Percentiles rank a stretch among this genome's conserved stretches.
phyloP scores from a whole-genome alignment of 2,888 invertebrate species.

The Sipha maydis region DNA sequence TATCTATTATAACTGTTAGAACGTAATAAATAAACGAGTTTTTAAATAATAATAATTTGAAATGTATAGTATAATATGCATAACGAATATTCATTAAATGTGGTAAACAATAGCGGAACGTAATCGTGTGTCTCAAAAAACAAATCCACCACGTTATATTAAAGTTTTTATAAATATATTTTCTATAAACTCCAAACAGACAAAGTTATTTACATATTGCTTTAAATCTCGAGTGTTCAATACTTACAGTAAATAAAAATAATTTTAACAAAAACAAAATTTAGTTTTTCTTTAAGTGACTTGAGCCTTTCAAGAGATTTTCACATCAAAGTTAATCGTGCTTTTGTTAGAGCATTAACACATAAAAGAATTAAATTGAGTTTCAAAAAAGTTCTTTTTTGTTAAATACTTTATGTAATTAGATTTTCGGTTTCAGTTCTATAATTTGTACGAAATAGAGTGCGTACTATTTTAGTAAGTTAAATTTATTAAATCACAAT shows the following conservation, averaged over 20 bases:
- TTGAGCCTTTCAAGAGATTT: conserved; percentile 29
- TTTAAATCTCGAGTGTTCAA: conserved; percentile 1
- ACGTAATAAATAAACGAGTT: too few relatives aligned
- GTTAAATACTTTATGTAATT: conserved; percentile 2
- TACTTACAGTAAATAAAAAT: background rate
- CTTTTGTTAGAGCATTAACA: background rate
- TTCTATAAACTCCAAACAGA: background rate
- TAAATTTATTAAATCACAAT: background rate
- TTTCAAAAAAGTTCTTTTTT: background rate
- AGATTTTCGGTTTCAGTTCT: background rate
- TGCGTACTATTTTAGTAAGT: background rate
- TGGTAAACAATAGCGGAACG: background rate
- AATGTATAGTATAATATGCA: background rate
- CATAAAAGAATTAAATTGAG: conserved; percentile 1
- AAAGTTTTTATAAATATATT: background rate
- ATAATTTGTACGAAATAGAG: background rate
- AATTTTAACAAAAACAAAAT: conserved; percentile 33
- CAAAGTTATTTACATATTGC: background rate
- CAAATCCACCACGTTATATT: background rate
- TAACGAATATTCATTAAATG: background rate
- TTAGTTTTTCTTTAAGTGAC: background rate
- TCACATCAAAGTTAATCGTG: conserved; percentile 24
- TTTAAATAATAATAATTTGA: background rate
- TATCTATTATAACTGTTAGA: too few relatives aligned
- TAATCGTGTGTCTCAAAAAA: background rate